Percentiles rank a stretch among this genome's conserved stretches.
Evolutionary conservation across 1,140 invertebrate genomes (phyloP).

Genomic region (Bombus impatiens): DNA sequence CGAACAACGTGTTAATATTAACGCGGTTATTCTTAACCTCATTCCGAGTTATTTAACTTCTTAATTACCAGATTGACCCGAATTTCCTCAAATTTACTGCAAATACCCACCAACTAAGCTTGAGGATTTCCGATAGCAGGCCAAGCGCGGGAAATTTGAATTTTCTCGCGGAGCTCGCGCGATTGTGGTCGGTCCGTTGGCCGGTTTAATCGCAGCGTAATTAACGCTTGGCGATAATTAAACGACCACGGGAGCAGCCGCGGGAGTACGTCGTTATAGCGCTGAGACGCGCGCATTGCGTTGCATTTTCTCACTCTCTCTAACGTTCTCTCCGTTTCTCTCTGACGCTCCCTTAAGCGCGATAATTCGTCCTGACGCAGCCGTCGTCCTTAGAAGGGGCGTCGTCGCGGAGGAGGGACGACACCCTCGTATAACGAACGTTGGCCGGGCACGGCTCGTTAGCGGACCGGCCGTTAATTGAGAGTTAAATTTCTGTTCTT

Average conservation of each 20-base stretch:
- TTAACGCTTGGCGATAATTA: constrained; percentile 58
- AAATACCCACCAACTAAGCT: background rate
- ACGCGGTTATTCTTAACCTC: background rate
- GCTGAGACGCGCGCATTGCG: constrained; percentile 21
- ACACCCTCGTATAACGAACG: constrained; percentile 23
- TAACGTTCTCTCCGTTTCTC: background rate
- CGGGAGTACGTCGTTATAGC: constrained; percentile 28
- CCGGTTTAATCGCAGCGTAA: constrained; percentile 53
- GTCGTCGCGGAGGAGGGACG: background rate
- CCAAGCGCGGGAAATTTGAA: constrained; percentile 17
- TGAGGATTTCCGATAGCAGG: too few relatives aligned
- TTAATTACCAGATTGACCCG: too few relatives aligned
- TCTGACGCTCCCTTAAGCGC: constrained; percentile 10
- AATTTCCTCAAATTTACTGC: background rate
- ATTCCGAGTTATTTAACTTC: background rate
- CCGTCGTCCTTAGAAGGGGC: constrained; percentile 26
- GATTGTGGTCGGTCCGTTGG: constrained; percentile 1
- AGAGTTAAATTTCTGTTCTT: constrained; percentile 43
- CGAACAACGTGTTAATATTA: background rate
- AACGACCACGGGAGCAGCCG: constrained; percentile 37
- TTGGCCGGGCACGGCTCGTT: constrained; percentile 29
- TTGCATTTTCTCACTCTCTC: background rate
- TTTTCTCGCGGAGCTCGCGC: background rate
- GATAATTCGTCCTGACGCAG: constrained; percentile 43
- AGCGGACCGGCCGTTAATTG: constrained; percentile 38